phyloP scores from a whole-genome alignment of 2,888 invertebrate genomes.

The Drosophila dives region DNA sequence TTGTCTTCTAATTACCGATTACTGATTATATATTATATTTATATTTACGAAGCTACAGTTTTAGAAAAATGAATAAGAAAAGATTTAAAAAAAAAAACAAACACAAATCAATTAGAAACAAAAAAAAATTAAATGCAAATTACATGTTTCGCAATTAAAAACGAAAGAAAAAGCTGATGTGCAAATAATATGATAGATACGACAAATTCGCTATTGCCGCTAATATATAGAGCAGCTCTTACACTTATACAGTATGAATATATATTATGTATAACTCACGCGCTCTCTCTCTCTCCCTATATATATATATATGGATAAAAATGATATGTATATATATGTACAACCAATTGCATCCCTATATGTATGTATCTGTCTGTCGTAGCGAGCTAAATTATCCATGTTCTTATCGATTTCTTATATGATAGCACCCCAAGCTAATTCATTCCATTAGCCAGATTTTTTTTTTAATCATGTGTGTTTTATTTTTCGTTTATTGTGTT shows the following conservation, averaged over 20 bases:
- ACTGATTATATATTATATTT: slow-evolving; percentile 11
- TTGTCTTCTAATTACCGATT: slow-evolving; percentile 33
- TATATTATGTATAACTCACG: slow-evolving; percentile 29
- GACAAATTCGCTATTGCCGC: slow-evolving; percentile 32
- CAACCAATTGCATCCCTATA: slow-evolving; percentile 22
- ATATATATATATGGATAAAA: not conserved
- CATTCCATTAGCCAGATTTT: slow-evolving; percentile 73
- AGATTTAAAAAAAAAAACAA: slow-evolving; percentile 15
- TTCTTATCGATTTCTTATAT: slow-evolving; percentile 6
- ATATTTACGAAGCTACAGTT: slow-evolving; percentile 18
- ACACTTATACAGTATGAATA: slow-evolving; percentile 15
- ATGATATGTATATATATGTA: not conserved
- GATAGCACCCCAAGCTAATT: slow-evolving; percentile 57
- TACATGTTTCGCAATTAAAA: slow-evolving; percentile 22
- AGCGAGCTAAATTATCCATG: slow-evolving; percentile 24
- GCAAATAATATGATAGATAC: slow-evolving; percentile 24
- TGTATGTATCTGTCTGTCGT: slow-evolving; percentile 39
- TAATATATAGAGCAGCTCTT: slow-evolving; percentile 20
- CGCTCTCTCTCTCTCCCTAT: slow-evolving; percentile 23
- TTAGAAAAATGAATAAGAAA: slow-evolving; percentile 6
- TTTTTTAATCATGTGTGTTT: not conserved
- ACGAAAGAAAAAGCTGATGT: slow-evolving; percentile 26
- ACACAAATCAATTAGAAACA: slow-evolving; percentile 42
- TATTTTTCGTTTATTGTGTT: slow-evolving; percentile 20
- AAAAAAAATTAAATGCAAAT: slow-evolving; percentile 35